phyloP scores from a whole-genome alignment of 2,888 invertebrate species.

The Tetropium fuscum region DNA sequence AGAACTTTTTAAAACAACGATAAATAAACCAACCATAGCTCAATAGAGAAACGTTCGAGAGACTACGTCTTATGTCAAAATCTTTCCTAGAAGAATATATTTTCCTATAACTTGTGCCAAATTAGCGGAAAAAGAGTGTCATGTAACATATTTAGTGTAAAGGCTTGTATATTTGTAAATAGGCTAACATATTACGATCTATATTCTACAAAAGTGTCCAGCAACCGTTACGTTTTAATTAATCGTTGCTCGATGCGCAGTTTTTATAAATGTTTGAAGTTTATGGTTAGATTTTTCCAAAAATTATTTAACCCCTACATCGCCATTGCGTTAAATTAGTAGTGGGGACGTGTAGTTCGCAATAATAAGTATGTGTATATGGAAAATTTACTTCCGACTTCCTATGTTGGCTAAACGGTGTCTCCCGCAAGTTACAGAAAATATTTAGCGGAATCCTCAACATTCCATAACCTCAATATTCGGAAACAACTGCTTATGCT shows the following conservation, averaged over 20 bases:
- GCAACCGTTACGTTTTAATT: constrained; percentile 38
- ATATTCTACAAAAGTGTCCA: constrained; percentile 35
- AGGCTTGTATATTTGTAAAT: constrained; percentile 66
- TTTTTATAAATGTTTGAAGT: constrained; percentile 59
- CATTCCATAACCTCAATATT: no score
- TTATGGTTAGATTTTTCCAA: constrained; percentile 57
- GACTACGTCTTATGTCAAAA: not conserved
- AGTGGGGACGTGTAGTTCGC: constrained; percentile 63
- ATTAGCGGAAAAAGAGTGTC: constrained; percentile 55
- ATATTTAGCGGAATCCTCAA: not conserved
- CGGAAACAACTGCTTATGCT: no score
- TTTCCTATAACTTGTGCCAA: constrained; percentile 61
- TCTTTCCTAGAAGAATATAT: no score
- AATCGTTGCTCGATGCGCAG: constrained; percentile 31
- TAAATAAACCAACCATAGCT: no score
- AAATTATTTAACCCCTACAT: constrained; percentile 54
- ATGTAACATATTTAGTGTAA: constrained; percentile 63
- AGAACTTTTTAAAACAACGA: no score
- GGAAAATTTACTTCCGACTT: constrained; percentile 32
- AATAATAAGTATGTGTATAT: constrained; percentile 53
- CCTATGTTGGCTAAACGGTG: constrained; percentile 23
- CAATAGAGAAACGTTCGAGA: no score
- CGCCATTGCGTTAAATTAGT: constrained; percentile 55
- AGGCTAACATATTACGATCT: constrained; percentile 53
- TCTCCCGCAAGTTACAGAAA: constrained; percentile 5